These are phyloP conservation scores for Drosophila kepulauana DNA, from an alignment of 1,140 invertebrate species.

Conservation along the genomic window DNA sequence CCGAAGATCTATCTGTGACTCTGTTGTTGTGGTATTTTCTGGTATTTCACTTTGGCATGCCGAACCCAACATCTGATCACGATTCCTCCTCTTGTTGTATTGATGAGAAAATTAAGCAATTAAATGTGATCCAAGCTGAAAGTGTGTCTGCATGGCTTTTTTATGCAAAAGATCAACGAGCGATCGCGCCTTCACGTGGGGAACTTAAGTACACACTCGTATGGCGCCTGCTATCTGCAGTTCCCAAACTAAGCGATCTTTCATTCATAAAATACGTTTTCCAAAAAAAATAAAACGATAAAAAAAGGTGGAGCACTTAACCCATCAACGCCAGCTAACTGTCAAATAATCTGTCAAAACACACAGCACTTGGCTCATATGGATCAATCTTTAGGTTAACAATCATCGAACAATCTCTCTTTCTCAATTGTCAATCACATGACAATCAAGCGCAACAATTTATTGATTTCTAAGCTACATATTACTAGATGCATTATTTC, in stretches of 20 bases:
- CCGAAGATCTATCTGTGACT: conserved; percentile 27
- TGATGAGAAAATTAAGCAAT: conserved; percentile 77
- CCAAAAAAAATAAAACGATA: no score
- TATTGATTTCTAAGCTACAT: conserved; percentile 75
- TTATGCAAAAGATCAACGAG: conserved; percentile 15
- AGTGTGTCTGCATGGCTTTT: conserved; percentile 27
- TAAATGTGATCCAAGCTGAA: conserved; percentile 47
- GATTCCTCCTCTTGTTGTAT: conserved; percentile 48
- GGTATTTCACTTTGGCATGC: conserved; percentile 43
- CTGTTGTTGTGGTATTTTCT: conserved; percentile 32
- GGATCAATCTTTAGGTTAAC: conserved; percentile 34
- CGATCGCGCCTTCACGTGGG: conserved; percentile 9
- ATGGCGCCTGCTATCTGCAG: conserved; percentile 28
- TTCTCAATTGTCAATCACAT: conserved; percentile 60
- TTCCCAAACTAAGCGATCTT: conserved; percentile 12
- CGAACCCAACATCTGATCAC: conserved; percentile 70
- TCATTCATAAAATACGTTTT: conserved; percentile 28
- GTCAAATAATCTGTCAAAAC: conserved; percentile 68
- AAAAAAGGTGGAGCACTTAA: conserved; percentile 58
- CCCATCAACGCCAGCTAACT: conserved; percentile 60
- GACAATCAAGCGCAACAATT: conserved; percentile 49
- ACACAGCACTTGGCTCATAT: conserved; percentile 45
- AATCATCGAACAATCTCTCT: conserved; percentile 8
- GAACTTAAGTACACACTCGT: neutral
- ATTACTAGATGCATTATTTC: conserved; percentile 47